Percentiles rank a stretch among this genome's conserved stretches.
Conservation (phyloP, 1,140 invertebrate genomes). For the Drosophila orena region DNA sequence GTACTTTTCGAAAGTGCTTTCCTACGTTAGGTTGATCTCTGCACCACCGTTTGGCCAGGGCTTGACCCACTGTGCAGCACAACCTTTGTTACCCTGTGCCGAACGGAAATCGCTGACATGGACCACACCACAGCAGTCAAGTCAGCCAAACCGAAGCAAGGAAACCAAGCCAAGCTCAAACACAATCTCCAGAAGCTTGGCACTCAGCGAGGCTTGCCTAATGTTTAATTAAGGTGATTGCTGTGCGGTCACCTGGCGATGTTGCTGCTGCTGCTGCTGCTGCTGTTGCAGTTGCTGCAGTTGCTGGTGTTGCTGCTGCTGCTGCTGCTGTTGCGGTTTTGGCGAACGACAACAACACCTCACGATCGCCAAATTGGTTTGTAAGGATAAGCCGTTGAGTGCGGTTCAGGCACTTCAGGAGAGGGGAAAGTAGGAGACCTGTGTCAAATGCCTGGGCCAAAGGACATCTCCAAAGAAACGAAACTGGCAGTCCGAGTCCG, state of each 20-base stretch:
- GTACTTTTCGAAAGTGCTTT: neutral
- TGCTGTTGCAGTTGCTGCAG: conserved; percentile 22
- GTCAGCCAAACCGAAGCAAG: conserved; percentile 16
- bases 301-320: conserved; percentile 17
- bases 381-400: conserved; percentile 68
- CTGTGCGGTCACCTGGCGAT: conserved; percentile 74
- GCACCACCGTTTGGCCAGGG: neutral
- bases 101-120: conserved; percentile 81
- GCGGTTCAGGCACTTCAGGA: neutral
- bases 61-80: conserved; percentile 47
- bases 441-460: conserved; percentile 53
- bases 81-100: conserved; percentile 78
- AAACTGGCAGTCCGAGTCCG: conserved; percentile 11
- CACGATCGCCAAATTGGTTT: conserved; percentile 80
- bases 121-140: conserved; percentile 68
- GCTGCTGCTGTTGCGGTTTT: conserved; percentile 37
- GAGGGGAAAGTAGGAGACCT: conserved; percentile 17
- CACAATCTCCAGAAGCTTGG: conserved; percentile 57
- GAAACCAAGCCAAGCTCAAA: conserved; percentile 39
- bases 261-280: conserved; percentile 42
- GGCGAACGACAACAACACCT: conserved; percentile 66
- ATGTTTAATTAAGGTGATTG: conserved; percentile 84
- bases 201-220: conserved; percentile 77
- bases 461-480: conserved; percentile 35
- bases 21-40: neutral